Conservation (phyloP, 2,113 vertebrate genomes). For the Brachyistius frenatus region DNA sequence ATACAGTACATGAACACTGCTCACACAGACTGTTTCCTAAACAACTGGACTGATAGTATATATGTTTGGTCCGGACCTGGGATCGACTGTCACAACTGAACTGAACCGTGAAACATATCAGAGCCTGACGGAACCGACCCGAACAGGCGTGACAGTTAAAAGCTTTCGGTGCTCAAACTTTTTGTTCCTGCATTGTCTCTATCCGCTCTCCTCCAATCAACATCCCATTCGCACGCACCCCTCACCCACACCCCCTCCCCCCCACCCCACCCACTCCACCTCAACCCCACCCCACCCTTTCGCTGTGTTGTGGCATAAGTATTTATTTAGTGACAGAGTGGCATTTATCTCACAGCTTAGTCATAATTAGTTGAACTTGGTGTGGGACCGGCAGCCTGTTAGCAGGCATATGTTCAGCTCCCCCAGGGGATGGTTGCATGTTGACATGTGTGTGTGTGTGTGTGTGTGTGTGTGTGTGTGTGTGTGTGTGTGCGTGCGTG, state of each 20-base stretch:
- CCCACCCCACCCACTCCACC: background rate
- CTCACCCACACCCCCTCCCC: background rate
- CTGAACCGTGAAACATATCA: background rate
- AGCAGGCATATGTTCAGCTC: constrained; percentile 75
- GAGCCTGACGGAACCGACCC: background rate
- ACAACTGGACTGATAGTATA: background rate
- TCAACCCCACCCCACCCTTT: constrained; percentile 4
- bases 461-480: constrained; percentile 14
- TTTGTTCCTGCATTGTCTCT: background rate
- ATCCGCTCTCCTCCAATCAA: background rate
- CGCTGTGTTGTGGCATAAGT: constrained; percentile 43
- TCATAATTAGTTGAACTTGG: constrained; percentile 78
- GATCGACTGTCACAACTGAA: too few relatives aligned
- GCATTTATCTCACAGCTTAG: constrained; percentile 77
- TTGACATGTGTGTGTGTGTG: constrained; percentile 34
- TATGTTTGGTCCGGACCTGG: too few relatives aligned
- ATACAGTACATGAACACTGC: too few relatives aligned
- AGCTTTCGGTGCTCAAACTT: background rate
- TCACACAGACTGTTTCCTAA: background rate
- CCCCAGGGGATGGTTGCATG: constrained; percentile 53
- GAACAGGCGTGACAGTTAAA: background rate
- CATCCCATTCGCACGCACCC: background rate
- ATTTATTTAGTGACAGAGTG: constrained; percentile 54
- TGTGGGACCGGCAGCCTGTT: constrained; percentile 64
- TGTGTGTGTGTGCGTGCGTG: constrained; percentile 8